Base-by-base conservation (phyloP, 2,888 invertebrate species). In the Cryptus armator region DNA sequence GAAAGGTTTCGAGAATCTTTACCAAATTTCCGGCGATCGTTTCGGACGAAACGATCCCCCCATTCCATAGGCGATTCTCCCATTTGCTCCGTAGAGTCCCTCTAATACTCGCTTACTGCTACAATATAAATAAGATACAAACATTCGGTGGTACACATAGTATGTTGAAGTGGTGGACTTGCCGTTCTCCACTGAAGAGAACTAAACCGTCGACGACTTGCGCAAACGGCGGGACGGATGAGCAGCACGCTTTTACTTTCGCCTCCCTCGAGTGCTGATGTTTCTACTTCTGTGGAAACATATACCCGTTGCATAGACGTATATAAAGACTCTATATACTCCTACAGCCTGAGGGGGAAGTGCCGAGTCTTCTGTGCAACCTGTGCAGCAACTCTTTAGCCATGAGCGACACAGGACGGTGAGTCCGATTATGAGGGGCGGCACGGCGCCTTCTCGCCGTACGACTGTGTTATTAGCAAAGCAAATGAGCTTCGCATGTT, bases 221-320 rank as follows among this genome's bases (percentile, higher is more conserved):
- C 83, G 76, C 85, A 87, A 87, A 74, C 75, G 70, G 43, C 66
- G 44, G 29, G 51, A 70, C 74, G 81, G 74, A 81, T 68, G 81
- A 74, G 19, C 85, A 74, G 19, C 85, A 87, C 89, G 89, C 90
- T 91, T 91, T 91, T 91, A 90, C 90, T 91, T 91, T 90, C 89
- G 83, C 80, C 85, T 85, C 72, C 80, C 85, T 37, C 86, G 78
- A 83, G 71, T 78, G 87, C 83, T 79, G 64, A 83, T 48, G 43
- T 77, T 81, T 68, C 53, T n/a, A 19, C 44, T 74, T 68, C 29
- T 56, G 44, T 46, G 43, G 53, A 80, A 80, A 80, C 43, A 51
- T 12, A 24, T 44, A 14, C 24, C 9, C 24, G 37, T 19, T 44
- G 29, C 14, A 24, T 43, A 16, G 24, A 32, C 48, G 16, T 12